phyloP scores from a whole-genome alignment of 2,888 invertebrate species.

The Dolichomitus sp. region DNA sequence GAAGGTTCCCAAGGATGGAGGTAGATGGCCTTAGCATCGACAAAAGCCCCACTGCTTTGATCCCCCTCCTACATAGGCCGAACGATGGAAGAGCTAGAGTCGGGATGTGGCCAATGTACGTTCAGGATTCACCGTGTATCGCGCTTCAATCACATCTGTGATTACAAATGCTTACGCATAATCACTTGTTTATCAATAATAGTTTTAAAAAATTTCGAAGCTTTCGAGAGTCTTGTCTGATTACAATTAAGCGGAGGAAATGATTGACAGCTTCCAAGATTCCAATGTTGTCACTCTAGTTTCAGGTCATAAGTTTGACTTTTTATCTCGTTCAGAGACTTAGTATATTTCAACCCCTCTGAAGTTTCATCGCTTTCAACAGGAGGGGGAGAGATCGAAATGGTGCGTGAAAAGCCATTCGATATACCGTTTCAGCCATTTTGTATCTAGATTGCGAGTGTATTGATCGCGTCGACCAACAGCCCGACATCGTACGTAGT shows the following conservation, averaged over 20 bases:
- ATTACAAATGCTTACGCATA: not conserved
- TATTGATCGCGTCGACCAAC: conserved; percentile 84
- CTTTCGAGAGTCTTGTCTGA: not conserved
- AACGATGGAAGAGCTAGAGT: conserved; percentile 7
- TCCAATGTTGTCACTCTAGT: conserved; percentile 26
- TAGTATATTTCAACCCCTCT: conserved; percentile 26
- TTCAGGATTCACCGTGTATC: conserved; percentile 51
- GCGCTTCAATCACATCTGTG: conserved; percentile 37
- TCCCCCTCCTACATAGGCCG: conserved; percentile 20
- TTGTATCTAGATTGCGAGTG: conserved; percentile 85
- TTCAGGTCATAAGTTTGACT: conserved; percentile 11
- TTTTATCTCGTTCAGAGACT: conserved; percentile 24
- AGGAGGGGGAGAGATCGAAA: conserved; percentile 49
- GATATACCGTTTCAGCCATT: conserved; percentile 82
- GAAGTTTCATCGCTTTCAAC: conserved; percentile 33
- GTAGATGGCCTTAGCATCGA: conserved; percentile 62
- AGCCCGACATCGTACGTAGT: conserved; percentile 82
- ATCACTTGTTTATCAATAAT: not conserved
- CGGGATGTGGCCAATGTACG: conserved; percentile 56
- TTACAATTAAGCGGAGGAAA: not conserved
- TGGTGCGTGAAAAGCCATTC: conserved; percentile 64
- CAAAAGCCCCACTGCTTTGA: conserved; percentile 28
- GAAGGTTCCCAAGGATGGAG: conserved; percentile 32
- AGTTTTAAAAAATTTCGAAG: not conserved
- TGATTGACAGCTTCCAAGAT: not conserved